Evolutionary conservation across 2,113 vertebrate species (phyloP), one percentile per base, ranked within the genome.

Genomic region (Equus quagga): DNA sequence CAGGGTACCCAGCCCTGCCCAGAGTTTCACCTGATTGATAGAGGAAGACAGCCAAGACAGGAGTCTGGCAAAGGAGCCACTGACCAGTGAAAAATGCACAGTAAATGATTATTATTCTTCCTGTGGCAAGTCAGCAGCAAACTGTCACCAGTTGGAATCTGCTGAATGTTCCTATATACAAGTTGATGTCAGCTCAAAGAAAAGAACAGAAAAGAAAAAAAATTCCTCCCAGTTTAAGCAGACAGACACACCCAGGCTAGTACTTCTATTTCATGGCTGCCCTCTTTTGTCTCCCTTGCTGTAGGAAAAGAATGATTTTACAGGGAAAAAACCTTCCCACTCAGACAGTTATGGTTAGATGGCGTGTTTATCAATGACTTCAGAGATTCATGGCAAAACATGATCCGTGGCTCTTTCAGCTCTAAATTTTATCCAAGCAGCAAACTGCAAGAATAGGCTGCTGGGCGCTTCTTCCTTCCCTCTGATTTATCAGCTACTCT

Each of bases 141-240:
- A 96, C 75, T 75, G 91, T 95, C 96, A 73, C 88, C 84, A 73
- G 36, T 5, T 76, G 84, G 82, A 96, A 95, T 93, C 97, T 93
- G 96, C 98, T 76, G 67, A 72, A 56, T 60, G 58, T 89, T 86
- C 93, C 85, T 84, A 8, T 62, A 13, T 26, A 78, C 58, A 80
- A 67, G 62, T 36, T 75, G 89, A 91, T 83, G 89, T 90, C 96
- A 95, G 88, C 91, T 91, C 72, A 44, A 62, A 97, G 86, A 28
- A 33, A 60, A 33, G 87, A 62, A 46, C 56, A 36, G 58, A 6
- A 19, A 17, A 88, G 51, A 64, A 33, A 24, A 24, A 78, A 4
- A 26, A 6, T 62, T 36, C 67, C 41, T 17, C 44, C 62, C 70
- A 21, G 19, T 18, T 19, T 44, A 33, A 75, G 78, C 58, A 94